phyloP scores from a whole-genome alignment of 2,888 invertebrate species.

The Parascotia fuliginaria region DNA sequence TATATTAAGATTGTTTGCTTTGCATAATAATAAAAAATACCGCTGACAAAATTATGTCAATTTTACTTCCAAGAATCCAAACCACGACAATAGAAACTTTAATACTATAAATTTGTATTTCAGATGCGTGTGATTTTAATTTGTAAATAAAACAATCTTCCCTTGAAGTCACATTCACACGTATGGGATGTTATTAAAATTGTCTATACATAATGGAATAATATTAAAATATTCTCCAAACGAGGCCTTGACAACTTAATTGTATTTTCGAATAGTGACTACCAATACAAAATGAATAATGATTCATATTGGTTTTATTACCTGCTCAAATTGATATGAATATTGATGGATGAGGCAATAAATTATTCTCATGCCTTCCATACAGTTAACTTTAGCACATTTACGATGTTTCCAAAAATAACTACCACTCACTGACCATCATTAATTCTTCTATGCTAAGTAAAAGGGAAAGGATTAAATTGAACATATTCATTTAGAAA shows the following conservation, averaged over 20 bases:
- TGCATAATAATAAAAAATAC: background rate
- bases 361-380: conserved; percentile 23
- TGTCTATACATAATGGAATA: conserved; percentile 13
- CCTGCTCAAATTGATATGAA: conserved; percentile 27
- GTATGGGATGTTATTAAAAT: too few species aligned
- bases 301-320: conserved; percentile 13
- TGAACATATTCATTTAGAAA: conserved; percentile 3
- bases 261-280: background rate
- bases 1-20: background rate
- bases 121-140: background rate
- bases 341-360: conserved; percentile 36
- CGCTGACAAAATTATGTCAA: conserved; percentile 4
- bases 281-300: conserved; percentile 13
- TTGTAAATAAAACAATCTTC: conserved; percentile 3
- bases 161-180: conserved; percentile 14
- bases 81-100: conserved; percentile 4
- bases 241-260: conserved; percentile 6
- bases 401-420: conserved; percentile 26
- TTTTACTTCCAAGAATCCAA: conserved; percentile 13
- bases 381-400: conserved; percentile 22
- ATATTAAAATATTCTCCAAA: conserved; percentile 11
- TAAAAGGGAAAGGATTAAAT: background rate
- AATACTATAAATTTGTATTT: conserved; percentile 4
- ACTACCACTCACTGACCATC: conserved; percentile 14
- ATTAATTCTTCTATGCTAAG: conserved; percentile 16